Base-by-base conservation (phyloP, 2,888 invertebrate genomes). In the Fragum whitleyi region DNA sequence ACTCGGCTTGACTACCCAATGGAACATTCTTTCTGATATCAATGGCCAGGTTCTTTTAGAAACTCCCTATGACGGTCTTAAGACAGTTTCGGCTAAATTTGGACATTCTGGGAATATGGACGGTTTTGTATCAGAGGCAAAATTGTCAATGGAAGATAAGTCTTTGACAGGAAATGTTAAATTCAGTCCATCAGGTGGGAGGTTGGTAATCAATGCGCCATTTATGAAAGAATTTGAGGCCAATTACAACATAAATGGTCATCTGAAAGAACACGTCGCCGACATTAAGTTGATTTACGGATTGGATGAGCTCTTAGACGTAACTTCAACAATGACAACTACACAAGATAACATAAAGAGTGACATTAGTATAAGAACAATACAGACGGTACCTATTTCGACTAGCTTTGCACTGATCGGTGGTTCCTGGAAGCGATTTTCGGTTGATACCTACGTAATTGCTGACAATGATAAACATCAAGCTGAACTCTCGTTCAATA, bases 371-470 rank as follows among this genome's bases (percentile, higher is more conserved):
- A 61, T 61, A 1, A 61, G n/a, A 61, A 26, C 61, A 61, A 23
- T n/a, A 19, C 5, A 26, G 5, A 61, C 61, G 3, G 16, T 28
- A 2, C 61, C 61, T 6, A 16, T 47, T 26, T 39, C 21, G 26
- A 47, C 47, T 21, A 47, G 68, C 47, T 9, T 68, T n/a, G n/a
- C 42, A 26, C 16, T 68, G 5, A 26, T 16, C 47, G 68, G 68
- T 16, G 42, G 42, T 19, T 28, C 28, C 3, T 51, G n/a, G n/a
- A 51, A 47, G 23, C 23, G 26, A 16, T 68, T 68, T 19, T 47
- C 42, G 9, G 28, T 42, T 11, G 21, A 47, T 9, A 16, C 47
- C 3, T 19, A 16, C 29, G 23, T 26, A 21, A 14, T 23, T 21
- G n/a, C 59, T n/a, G 32, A 51, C 23, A 39, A 55, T 23, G 36